These are phyloP conservation scores for Heteropelma amictum DNA, from an alignment of 2,888 invertebrate species.

Conservation along the genomic window DNA sequence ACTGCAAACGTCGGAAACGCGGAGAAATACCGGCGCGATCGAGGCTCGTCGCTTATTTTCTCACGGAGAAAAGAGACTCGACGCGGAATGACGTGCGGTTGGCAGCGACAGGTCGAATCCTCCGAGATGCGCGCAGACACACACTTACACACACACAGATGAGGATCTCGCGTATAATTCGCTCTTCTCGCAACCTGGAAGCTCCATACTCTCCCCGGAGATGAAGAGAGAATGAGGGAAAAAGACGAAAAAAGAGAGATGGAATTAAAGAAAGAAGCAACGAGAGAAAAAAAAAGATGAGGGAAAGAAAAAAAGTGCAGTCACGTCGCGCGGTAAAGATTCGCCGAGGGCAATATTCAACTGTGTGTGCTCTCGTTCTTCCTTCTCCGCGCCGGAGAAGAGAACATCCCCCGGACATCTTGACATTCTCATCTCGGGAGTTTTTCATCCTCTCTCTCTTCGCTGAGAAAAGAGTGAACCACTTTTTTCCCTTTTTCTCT, in stretches of 20 bases:
- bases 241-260: no score
- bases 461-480: slow-evolving; percentile 1
- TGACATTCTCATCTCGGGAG: slow-evolving; percentile 43
- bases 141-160: neutral
- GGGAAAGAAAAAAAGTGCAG: slow-evolving; percentile 46
- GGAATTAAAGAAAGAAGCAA: neutral
- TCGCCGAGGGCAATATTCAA: slow-evolving; percentile 44
- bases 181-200: no score
- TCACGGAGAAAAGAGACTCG: slow-evolving; percentile 20
- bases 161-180: no score
- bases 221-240: slow-evolving; percentile 18
- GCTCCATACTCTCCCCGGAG: no score
- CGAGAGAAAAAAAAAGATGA: no score
- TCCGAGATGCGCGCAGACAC: slow-evolving; percentile 26
- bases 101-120: slow-evolving; percentile 49
- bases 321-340: slow-evolving; percentile 38
- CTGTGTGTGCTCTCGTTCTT: neutral
- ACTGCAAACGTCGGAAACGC: slow-evolving; percentile 20
- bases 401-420: slow-evolving; percentile 39
- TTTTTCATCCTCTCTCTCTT: slow-evolving; percentile 23
- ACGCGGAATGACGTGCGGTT: slow-evolving; percentile 45
- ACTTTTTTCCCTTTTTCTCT: no score
- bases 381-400: slow-evolving; percentile 6
- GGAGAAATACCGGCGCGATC: slow-evolving; percentile 32
- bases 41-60: neutral